Conservation (phyloP, 2,113 vertebrate genomes). For the Semnornis frantzii region DNA sequence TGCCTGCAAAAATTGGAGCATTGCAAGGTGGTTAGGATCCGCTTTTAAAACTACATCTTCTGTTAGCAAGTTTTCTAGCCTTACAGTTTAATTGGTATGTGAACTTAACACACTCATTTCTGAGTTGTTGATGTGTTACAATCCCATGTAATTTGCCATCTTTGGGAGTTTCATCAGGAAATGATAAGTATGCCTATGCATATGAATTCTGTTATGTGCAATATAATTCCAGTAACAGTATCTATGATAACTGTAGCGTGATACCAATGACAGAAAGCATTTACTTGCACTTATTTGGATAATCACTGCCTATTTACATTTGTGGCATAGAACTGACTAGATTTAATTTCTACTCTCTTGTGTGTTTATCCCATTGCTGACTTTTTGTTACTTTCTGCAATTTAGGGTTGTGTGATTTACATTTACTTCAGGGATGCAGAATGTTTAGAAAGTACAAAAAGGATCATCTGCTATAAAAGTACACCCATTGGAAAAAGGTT, state of each 20-base stretch:
- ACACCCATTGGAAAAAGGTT: not conserved
- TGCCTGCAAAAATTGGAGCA: not conserved
- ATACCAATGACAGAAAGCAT: not conserved
- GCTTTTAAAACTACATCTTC: not conserved
- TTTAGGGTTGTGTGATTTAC: not conserved
- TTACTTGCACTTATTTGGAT: not conserved
- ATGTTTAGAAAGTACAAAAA: constrained; percentile 2
- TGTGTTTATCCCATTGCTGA: not conserved
- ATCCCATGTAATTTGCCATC: not conserved
- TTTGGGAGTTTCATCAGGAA: not conserved
- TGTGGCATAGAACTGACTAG: not conserved
- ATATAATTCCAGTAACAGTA: not conserved
- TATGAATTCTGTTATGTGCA: not conserved
- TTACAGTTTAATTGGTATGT: not conserved
- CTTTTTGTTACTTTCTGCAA: not conserved
- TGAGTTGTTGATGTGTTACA: not conserved
- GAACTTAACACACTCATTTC: not conserved
- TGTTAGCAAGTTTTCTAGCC: not conserved
- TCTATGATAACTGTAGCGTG: not conserved
- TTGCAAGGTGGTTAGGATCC: not conserved
- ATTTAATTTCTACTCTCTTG: not conserved
- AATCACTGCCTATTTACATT: not conserved
- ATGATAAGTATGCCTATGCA: not conserved
- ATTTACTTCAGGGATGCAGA: not conserved
- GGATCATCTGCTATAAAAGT: not conserved